Evolutionary conservation across 2,888 invertebrate genomes (phyloP).

Genomic region (Palloptera scutellata): DNA sequence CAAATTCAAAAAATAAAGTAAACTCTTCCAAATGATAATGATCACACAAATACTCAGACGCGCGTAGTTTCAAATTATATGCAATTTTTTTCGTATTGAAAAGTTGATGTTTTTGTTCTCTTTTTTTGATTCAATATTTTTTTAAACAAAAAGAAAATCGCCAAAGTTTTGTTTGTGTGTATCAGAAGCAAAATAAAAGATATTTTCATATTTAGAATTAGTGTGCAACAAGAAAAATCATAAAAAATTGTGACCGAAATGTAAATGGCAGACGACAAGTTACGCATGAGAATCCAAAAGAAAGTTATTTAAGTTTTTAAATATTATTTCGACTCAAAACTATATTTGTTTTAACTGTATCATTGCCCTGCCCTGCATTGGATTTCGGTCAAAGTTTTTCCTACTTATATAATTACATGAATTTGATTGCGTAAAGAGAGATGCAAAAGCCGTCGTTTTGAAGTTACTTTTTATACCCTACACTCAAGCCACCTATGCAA

Average conservation of each 20-base stretch:
- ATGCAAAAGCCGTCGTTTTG: constrained; percentile 16
- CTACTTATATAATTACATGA: not conserved
- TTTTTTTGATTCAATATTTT: not conserved
- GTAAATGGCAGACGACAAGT: constrained; percentile 21
- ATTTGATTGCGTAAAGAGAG: constrained; percentile 30
- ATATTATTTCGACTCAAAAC: not conserved
- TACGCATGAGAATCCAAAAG: constrained; percentile 22
- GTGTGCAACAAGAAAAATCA: constrained; percentile 32
- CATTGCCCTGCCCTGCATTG: constrained; percentile 28
- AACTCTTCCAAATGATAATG: constrained; percentile 43
- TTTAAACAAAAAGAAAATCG: constrained; percentile 6
- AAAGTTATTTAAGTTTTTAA: constrained; percentile 3
- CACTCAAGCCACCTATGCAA: not conserved
- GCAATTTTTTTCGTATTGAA: not conserved
- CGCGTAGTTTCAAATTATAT: constrained; percentile 38
- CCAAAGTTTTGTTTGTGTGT: constrained; percentile 50
- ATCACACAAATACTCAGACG: constrained; percentile 40
- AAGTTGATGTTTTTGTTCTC: not conserved
- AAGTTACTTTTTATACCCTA: not conserved
- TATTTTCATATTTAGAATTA: constrained; percentile 9
- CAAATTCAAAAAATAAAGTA: constrained; percentile 44
- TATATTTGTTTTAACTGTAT: constrained; percentile 13
- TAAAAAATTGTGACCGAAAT: constrained; percentile 57
- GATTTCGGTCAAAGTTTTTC: constrained; percentile 58
- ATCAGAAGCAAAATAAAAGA: constrained; percentile 43